Percentiles rank a stretch among this genome's conserved stretches.
Evolutionary conservation across 2,888 invertebrate genomes (phyloP).

Genomic region (Meta bourneti): DNA sequence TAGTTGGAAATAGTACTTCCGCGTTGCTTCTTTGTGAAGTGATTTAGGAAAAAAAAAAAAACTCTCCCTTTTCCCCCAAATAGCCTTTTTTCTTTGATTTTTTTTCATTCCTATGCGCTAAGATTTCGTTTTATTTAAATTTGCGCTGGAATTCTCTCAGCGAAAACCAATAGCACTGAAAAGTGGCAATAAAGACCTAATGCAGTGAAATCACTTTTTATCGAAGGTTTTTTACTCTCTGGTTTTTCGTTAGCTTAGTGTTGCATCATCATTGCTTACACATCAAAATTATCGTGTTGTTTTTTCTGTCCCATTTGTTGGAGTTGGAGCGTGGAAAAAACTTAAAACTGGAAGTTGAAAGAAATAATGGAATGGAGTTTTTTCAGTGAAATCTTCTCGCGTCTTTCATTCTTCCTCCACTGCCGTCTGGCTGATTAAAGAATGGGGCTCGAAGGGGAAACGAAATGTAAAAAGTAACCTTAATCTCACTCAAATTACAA

Average conservation of each 20-base stretch:
- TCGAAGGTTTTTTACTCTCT: neutral
- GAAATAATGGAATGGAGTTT: neutral
- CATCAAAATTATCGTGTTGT: neutral
- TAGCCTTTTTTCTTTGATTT: neutral
- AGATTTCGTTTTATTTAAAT: slow-evolving; percentile 9
- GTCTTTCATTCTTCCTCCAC: neutral
- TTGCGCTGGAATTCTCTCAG: neutral
- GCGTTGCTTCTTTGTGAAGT: neutral
- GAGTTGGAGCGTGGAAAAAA: neutral
- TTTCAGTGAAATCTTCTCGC: neutral
- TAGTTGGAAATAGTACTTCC: neutral
- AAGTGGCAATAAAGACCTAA: slow-evolving; percentile 18
- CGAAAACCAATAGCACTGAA: neutral
- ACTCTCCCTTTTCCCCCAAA: neutral
- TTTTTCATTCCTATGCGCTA: neutral
- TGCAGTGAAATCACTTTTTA: slow-evolving; percentile 21
- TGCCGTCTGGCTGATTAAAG: neutral
- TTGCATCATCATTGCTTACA: neutral
- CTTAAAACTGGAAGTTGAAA: neutral
- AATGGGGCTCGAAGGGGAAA: neutral
- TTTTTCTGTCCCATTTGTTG: neutral
- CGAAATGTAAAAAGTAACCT: too few species aligned
- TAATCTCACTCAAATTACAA: too few species aligned
- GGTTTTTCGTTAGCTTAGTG: neutral
- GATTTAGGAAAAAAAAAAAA: neutral